Evolutionary conservation across 2,797 vertebrate genomes (phyloP).

Genomic region (Crax fasciolata): DNA sequence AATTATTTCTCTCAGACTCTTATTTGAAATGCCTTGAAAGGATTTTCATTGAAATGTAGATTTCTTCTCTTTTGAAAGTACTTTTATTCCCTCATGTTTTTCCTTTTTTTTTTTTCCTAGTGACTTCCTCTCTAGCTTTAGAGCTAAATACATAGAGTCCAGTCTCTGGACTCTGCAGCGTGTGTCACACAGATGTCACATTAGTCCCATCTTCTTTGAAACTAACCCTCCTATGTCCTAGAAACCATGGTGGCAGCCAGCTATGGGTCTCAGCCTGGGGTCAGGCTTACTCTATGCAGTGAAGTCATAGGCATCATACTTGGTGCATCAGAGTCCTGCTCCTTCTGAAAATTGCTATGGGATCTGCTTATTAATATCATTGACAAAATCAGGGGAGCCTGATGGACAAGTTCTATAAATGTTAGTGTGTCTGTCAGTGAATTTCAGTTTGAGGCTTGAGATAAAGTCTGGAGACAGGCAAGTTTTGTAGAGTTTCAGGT

Average conservation of each 20-base stretch:
- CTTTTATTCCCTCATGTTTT: constrained; percentile 58
- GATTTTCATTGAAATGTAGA: constrained; percentile 78
- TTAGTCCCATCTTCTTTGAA: constrained; percentile 36
- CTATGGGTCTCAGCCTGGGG: not conserved
- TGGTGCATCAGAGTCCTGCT: not conserved
- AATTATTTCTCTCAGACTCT: constrained; percentile 81
- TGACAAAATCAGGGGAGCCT: not conserved
- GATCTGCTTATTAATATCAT: not conserved
- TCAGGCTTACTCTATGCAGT: not conserved
- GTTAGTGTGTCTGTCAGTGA: not conserved
- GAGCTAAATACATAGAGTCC: constrained; percentile 24
- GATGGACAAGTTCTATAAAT: not conserved
- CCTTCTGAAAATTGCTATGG: not conserved
- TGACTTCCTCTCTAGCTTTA: constrained; percentile 42
- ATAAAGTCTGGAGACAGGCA: not conserved
- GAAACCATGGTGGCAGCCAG: not conserved
- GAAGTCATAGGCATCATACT: not conserved
- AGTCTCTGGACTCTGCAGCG: constrained; percentile 46
- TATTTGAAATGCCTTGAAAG: constrained; percentile 81
- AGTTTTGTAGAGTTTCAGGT: not conserved
- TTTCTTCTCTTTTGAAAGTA: constrained; percentile 78
- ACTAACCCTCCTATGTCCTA: not conserved
- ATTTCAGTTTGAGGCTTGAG: not conserved
- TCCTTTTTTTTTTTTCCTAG: constrained; percentile 7
- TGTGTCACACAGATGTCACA: constrained; percentile 35